Base-by-base conservation (phyloP, 2,888 invertebrate genomes). In the Chelonus formosanus region DNA sequence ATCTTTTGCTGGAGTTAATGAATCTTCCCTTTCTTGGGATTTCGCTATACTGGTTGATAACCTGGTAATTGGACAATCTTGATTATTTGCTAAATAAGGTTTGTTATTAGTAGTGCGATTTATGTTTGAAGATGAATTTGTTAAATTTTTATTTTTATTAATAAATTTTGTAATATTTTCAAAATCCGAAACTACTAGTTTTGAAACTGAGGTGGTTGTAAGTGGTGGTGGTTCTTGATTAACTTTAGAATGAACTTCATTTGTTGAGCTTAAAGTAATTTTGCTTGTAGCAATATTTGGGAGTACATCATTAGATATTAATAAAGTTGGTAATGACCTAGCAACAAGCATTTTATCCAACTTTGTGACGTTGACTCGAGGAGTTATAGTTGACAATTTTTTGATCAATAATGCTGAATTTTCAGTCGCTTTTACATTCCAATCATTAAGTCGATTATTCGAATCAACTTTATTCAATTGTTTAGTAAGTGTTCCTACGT, bases 291-390 rank as follows among this genome's bases (percentile, higher is more conserved):
- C 76, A 58, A 82, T 73, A 55, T 76, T 78, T 50, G 80, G 78
- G 32, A 82, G 72, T 6, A 80, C 75, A 63, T 77, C 77, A 59
- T 76, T 80, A 3, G 79, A 74, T 58, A 83, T 76, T 48, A 78
- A 77, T 67, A 83, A 71, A 56, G 74, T 86, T 81, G 88, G 87
- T 84, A 88, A 85, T 67, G 88, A 86, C 68, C 87, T 88, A 62
- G 87, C 65, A 55, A 67, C 85, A 75, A 87, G 85, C 56, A 88
- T 85, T 65, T 88, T 85, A 70, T 88, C 88, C 67, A 88, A 85
- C 57, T 87, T 85, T 68, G 85, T 84, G 63, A 84, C 86, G 73
- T 86, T 87, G 68, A 85, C 82, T 78, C 89, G 87, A n/a, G 88
- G 85, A 65, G 86, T 84, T 7, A 87, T 74, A 55, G 72, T 84